A percentile compares a stretch with the other conserved stretches of the same genome.
Evolutionary conservation across 23 tunicate genomes (phyloP).

Genomic region (Ascidia mentula): DNA sequence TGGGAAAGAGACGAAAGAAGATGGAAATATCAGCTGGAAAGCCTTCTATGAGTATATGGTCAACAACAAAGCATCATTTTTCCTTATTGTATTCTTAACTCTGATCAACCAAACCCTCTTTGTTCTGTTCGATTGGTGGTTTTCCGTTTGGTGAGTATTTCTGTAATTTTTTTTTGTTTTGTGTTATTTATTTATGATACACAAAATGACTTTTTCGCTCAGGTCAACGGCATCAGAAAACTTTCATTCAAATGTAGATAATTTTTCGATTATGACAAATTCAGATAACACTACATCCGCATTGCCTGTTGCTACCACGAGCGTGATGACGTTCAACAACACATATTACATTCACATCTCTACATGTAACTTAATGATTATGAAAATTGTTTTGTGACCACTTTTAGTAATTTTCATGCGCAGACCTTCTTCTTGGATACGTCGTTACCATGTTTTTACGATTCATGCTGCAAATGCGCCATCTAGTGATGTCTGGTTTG

Average conservation of each 20-base stretch:
- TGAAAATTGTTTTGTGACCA: too few relatives aligned
- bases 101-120: neutral
- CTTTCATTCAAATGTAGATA: neutral
- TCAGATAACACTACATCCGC: neutral
- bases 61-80: neutral
- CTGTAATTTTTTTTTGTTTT: neutral
- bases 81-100: neutral
- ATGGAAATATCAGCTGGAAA: neutral
- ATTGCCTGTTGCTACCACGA: neutral
- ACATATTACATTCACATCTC: neutral
- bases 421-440: neutral
- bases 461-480: neutral
- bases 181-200: neutral
- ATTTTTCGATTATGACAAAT: neutral
- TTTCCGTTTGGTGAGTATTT: neutral
- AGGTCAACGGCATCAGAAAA: neutral
- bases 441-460: neutral
- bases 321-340: neutral
- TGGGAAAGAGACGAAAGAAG: conserved; percentile 1
- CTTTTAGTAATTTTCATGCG: neutral
- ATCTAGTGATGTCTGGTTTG: conserved; percentile 14
- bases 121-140: neutral
- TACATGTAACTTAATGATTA: neutral
- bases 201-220: too few relatives aligned
- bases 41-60: neutral